Percentiles rank a stretch among this genome's conserved stretches.
Evolutionary conservation across 2,797 vertebrate genomes (phyloP).

Genomic region (Paguma larvata): DNA sequence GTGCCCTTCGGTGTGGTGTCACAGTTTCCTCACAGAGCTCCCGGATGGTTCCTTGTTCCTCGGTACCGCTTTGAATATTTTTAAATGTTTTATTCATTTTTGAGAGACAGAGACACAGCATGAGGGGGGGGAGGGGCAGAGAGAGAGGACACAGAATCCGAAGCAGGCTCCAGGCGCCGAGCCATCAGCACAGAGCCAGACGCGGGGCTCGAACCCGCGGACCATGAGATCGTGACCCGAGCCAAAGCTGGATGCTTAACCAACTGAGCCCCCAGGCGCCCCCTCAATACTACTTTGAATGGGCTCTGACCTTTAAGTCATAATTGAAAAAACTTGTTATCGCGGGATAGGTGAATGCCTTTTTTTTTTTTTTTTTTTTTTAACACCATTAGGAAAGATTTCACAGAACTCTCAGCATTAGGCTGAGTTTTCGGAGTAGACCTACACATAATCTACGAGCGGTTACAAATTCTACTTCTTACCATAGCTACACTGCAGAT

Average conservation of each 20-base stretch:
- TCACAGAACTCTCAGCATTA: background rate
- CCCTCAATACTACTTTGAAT: background rate
- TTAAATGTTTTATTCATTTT: no score
- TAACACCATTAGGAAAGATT: background rate
- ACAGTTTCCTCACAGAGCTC: accelerated
- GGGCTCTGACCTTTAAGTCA: background rate
- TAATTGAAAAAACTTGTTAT: background rate
- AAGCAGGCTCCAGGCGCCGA: no score
- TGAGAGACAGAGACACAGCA: no score
- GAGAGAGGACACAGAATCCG: no score
- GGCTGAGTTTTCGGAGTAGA: background rate
- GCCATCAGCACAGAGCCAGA: no score
- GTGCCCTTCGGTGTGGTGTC: background rate
- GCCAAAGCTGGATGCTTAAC: no score
- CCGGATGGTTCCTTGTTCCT: background rate
- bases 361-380: no score
- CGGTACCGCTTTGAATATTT: background rate
- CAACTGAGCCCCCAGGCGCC: no score
- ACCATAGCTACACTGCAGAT: accelerated
- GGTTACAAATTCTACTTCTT: background rate
- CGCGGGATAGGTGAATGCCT: background rate
- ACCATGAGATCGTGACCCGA: no score
- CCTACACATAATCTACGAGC: accelerated
- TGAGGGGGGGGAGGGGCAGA: no score
- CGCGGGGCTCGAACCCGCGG: no score